Base-by-base conservation (phyloP, 2,113 vertebrate genomes). In the Indicator indicator region DNA sequence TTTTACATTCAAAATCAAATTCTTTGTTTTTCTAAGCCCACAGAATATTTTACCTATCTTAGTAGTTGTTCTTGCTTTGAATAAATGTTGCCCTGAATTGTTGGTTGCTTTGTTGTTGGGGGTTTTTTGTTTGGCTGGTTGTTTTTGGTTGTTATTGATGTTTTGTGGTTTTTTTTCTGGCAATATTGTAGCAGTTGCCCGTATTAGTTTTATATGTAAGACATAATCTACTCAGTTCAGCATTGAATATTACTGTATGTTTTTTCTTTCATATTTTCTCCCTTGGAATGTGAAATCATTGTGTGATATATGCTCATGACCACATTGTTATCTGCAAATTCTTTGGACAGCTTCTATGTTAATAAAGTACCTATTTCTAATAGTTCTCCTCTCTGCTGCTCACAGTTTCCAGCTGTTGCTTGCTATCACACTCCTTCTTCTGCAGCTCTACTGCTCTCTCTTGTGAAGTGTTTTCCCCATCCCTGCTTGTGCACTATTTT, bases 401-500 rank as follows among this genome's bases (percentile, higher is more conserved):
- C 60, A 32, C 5, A 50, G 33, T 68, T 88, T 65, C 76, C 89
- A 81, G 60, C 27, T 94, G 19, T 68, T 92, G 42, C 54, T 87
- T 79, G 8, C 69, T 85, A 56, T 16, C 1, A 0, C 48, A 20
- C 38, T 88, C 54, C 26, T 48, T 88, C 24, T 56, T 87, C 38
- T 65, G 32, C 24, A 84, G 77, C 24, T 92, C 68, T 67, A 16
- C 55, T 74, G 12, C 74, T 95, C 56, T 79, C 32, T 30, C 30
- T 79, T 65, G 75, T 83, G 65, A 88, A 86, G 15, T 80, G 28
- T 56, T 83, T 33, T 94, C 48, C 46, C 54, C 0, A 3, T 89
- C 62, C 42, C 33, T 90, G 28, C 28, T 52, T 68, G 72, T 90
- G 40, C 16, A 16, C 64, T 94, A 71, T 90, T 95, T 95, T 78